A percentile compares a stretch with the other conserved stretches of the same genome.
phyloP scores from a whole-genome alignment of 2,888 invertebrate species.

The Chrysolina haemoptera region DNA sequence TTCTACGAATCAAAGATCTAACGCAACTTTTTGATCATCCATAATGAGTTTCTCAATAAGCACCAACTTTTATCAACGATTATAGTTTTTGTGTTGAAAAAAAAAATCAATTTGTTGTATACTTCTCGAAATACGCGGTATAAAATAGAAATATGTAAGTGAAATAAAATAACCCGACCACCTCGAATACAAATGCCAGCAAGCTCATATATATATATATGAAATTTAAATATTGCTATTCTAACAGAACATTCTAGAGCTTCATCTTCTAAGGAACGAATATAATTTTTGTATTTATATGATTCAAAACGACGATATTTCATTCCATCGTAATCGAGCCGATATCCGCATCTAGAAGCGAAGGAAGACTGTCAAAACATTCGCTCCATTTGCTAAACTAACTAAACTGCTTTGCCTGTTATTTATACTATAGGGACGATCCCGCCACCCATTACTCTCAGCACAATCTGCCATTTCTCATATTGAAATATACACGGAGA shows the following conservation, averaged over 20 bases:
- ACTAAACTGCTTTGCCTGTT: slow-evolving; percentile 71
- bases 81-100: too few relatives aligned
- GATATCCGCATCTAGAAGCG: slow-evolving; percentile 53
- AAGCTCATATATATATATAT: not conserved
- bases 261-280: slow-evolving; percentile 21
- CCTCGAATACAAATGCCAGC: not conserved
- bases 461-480: slow-evolving; percentile 45
- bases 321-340: slow-evolving; percentile 62
- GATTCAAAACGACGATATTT: slow-evolving; percentile 48
- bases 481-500: slow-evolving; percentile 49
- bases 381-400: slow-evolving; percentile 72
- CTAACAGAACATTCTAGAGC: not conserved
- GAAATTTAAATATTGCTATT: not conserved
- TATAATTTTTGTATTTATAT: slow-evolving; percentile 52
- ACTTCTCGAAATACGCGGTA: too few relatives aligned
- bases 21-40: too few relatives aligned
- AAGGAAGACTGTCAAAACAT: slow-evolving; percentile 69
- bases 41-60: too few relatives aligned
- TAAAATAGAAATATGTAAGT: too few relatives aligned
- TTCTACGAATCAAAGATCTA: too few relatives aligned
- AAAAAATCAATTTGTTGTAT: too few relatives aligned
- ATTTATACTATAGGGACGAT: slow-evolving; percentile 68
- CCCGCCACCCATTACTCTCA: slow-evolving; percentile 40
- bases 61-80: too few relatives aligned
- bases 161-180: too few relatives aligned